These are phyloP conservation scores for Acronicta aceris DNA, from an alignment of 2,888 invertebrate species.

Conservation along the genomic window DNA sequence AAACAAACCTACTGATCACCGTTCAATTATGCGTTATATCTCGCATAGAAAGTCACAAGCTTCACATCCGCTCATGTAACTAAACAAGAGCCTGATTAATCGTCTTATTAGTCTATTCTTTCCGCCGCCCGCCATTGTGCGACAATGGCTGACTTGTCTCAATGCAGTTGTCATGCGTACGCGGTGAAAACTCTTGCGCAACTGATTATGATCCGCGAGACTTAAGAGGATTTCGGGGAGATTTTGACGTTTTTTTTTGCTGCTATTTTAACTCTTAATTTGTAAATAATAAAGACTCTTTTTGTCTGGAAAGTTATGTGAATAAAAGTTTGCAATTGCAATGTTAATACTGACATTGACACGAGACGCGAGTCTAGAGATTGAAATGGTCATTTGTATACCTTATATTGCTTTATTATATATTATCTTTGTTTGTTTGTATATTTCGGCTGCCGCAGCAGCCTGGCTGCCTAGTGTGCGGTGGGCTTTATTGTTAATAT, in stretches of 20 bases:
- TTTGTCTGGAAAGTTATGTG: constrained; percentile 13
- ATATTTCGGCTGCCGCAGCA: too few species aligned
- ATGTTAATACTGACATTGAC: constrained; percentile 46
- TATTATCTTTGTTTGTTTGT: too few species aligned
- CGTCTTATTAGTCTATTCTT: constrained; percentile 71
- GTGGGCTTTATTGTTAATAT: too few species aligned
- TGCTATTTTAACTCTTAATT: constrained; percentile 11
- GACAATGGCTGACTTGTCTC: constrained; percentile 59
- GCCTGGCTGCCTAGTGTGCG: too few species aligned
- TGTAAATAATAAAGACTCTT: constrained; percentile 9
- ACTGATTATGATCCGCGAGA: constrained; percentile 63
- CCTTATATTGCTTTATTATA: not conserved
- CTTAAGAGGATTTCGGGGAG: constrained; percentile 44
- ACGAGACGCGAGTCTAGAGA: constrained; percentile 27
- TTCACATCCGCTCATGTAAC: constrained; percentile 79
- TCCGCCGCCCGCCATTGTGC: constrained; percentile 62
- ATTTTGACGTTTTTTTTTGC: constrained; percentile 5
- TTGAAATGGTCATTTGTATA: constrained; percentile 11
- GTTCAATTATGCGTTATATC: constrained; percentile 36
- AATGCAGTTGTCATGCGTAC: constrained; percentile 58
- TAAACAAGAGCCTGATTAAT: constrained; percentile 70
- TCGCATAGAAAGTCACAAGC: constrained; percentile 54
- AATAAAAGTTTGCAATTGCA: constrained; percentile 20
- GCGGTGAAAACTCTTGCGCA: constrained; percentile 76
- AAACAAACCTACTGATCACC: constrained; percentile 13